Percentiles rank a stretch among this genome's conserved stretches.
Evolutionary conservation across 1,140 invertebrate species (phyloP).

Genomic region (Nymphalis io): DNA sequence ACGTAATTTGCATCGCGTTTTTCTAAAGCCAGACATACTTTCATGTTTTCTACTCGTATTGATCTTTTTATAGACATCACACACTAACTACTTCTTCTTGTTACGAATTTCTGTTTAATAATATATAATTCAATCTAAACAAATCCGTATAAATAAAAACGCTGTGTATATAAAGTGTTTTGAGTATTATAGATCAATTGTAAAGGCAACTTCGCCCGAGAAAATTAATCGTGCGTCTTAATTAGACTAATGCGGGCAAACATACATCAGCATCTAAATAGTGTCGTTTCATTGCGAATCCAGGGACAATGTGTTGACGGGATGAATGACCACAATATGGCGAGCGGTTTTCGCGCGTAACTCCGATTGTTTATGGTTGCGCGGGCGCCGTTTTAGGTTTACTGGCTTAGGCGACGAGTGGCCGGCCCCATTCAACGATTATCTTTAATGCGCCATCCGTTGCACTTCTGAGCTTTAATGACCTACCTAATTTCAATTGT

Average conservation of each 20-base stretch:
- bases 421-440: constrained; percentile 70
- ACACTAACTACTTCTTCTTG: constrained; percentile 5
- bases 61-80: constrained; percentile 15
- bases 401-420: constrained; percentile 70
- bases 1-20: constrained; percentile 34
- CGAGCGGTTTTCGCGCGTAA: constrained; percentile 68
- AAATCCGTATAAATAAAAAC: not conserved
- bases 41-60: constrained; percentile 20
- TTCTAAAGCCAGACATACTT: constrained; percentile 29
- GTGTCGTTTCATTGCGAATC: constrained; percentile 64
- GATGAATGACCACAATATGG: constrained; percentile 71
- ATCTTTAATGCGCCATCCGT: constrained; percentile 63
- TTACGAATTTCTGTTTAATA: not conserved
- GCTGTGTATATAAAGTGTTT: not conserved
- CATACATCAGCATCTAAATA: constrained; percentile 68
- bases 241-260: constrained; percentile 67
- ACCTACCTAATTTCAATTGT: constrained; percentile 77
- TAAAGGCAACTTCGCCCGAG: constrained; percentile 14
- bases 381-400: constrained; percentile 71
- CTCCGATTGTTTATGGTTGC: constrained; percentile 71
- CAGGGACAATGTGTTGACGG: constrained; percentile 76
- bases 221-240: constrained; percentile 69
- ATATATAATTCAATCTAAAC: not conserved
- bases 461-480: constrained; percentile 66
- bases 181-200: constrained; percentile 7